Evolutionary conservation across 2,888 invertebrate species (phyloP).

Genomic region (Drosophila merina): DNA sequence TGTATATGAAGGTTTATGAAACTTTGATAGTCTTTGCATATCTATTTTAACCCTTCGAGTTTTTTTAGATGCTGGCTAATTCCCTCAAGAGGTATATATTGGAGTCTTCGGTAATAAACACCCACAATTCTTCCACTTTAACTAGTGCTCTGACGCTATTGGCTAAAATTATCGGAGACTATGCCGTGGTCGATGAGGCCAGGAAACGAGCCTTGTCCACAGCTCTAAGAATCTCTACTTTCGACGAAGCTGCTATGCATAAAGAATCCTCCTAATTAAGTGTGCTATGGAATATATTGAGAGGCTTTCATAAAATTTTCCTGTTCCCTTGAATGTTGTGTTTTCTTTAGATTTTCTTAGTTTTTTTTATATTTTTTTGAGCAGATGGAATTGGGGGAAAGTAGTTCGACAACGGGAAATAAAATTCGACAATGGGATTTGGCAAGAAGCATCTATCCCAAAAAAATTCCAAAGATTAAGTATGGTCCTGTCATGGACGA

Average conservation of each 20-base stretch:
- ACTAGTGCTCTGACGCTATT: constrained; percentile 17
- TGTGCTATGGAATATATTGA: constrained; percentile 1
- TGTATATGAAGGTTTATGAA: constrained; percentile 43
- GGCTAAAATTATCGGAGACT: constrained; percentile 27
- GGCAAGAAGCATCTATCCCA: constrained; percentile 7
- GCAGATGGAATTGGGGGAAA: neutral
- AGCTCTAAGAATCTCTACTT: constrained; percentile 1
- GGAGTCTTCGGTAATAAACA: constrained; percentile 15
- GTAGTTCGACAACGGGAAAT: neutral
- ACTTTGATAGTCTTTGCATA: neutral
- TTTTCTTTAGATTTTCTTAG: neutral
- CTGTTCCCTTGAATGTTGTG: neutral
- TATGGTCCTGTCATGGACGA: constrained; percentile 27
- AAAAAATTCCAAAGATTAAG: constrained; percentile 5
- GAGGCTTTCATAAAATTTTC: neutral
- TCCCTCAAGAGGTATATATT: constrained; percentile 31
- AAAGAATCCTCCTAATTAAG: neutral
- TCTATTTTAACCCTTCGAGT: neutral
- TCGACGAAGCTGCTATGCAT: neutral
- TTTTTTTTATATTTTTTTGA: neutral
- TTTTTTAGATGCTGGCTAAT: constrained; percentile 24
- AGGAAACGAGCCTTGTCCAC: constrained; percentile 38
- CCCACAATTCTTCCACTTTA: constrained; percentile 28
- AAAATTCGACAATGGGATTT: neutral
- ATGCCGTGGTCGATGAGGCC: constrained; percentile 20